Evolutionary conservation across 2,113 vertebrate species (phyloP).

Genomic region (Pterophyllum scalare): DNA sequence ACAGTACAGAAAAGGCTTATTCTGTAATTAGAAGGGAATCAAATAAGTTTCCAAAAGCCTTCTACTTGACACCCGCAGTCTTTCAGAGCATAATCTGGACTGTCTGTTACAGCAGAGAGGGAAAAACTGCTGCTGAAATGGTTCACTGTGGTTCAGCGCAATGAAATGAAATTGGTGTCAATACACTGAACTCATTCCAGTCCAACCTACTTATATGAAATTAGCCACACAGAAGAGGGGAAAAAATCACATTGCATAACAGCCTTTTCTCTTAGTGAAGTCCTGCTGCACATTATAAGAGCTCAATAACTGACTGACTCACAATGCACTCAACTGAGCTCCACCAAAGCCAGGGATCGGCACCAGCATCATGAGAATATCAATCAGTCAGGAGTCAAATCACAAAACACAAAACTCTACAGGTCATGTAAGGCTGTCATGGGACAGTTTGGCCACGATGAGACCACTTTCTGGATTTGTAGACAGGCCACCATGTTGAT

Average conservation of each 20-base stretch:
- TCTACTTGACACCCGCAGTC: neutral
- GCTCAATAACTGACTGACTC: neutral
- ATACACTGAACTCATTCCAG: conserved; percentile 10
- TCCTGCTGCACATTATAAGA: neutral
- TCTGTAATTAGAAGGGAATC: neutral
- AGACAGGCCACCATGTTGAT: rapidly evolving
- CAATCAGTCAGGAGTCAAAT: neutral
- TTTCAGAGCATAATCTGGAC: neutral
- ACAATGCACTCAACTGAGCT: neutral
- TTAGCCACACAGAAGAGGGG: conserved; percentile 17
- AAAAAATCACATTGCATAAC: conserved; percentile 54
- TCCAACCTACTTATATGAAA: conserved; percentile 37
- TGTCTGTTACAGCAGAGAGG: neutral
- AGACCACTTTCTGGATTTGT: no score
- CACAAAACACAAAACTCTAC: neutral
- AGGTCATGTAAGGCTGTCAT: neutral
- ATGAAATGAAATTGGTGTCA: conserved; percentile 6
- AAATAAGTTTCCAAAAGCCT: neutral
- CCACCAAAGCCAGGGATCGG: neutral
- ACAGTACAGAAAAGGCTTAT: neutral
- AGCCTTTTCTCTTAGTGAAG: conserved; percentile 26
- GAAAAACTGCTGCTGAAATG: neutral
- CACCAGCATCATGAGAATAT: neutral
- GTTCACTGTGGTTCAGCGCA: neutral
- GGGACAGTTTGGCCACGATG: neutral